Conservation (phyloP, 2,113 vertebrate species). For the Antechinus flavipes region DNA sequence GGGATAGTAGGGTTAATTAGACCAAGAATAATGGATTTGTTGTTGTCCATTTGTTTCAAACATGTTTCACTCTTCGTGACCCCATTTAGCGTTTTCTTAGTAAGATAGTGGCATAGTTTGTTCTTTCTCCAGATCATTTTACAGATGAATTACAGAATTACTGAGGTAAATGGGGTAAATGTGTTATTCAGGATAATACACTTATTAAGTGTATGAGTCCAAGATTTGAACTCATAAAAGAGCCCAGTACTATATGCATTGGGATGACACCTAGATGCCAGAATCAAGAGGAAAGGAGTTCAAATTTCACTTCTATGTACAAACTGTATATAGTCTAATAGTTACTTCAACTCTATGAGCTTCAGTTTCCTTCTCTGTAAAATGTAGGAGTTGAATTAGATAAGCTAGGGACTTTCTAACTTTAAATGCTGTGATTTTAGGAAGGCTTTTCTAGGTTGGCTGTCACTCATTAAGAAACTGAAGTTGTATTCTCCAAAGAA, state of each 20-base stretch:
- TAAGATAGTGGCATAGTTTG: not conserved
- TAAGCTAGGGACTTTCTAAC: not conserved
- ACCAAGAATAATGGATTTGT: not conserved
- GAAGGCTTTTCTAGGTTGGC: not conserved
- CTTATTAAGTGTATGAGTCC: not conserved
- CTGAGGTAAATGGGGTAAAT: not conserved
- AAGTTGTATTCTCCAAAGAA: not conserved
- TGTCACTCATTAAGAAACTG: not conserved
- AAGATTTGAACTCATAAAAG: too few relatives aligned
- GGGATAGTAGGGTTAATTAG: not conserved
- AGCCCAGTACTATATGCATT: accelerated
- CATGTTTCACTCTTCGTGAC: not conserved
- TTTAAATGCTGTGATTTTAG: not conserved
- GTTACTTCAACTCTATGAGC: not conserved
- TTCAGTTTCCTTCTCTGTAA: not conserved
- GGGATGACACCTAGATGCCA: too few relatives aligned
- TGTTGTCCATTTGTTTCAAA: not conserved
- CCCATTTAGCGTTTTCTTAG: not conserved
- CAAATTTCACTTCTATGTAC: not conserved
- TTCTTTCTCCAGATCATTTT: constrained; percentile 24
- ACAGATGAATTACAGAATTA: not conserved
- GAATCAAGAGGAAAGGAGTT: not conserved
- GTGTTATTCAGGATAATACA: not conserved
- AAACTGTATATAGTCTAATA: not conserved
- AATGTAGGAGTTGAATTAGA: not conserved